These are phyloP conservation scores for Actinopyga echinites DNA, from an alignment of 53 echinoderm and acorn worm genomes.

Conservation along the genomic window DNA sequence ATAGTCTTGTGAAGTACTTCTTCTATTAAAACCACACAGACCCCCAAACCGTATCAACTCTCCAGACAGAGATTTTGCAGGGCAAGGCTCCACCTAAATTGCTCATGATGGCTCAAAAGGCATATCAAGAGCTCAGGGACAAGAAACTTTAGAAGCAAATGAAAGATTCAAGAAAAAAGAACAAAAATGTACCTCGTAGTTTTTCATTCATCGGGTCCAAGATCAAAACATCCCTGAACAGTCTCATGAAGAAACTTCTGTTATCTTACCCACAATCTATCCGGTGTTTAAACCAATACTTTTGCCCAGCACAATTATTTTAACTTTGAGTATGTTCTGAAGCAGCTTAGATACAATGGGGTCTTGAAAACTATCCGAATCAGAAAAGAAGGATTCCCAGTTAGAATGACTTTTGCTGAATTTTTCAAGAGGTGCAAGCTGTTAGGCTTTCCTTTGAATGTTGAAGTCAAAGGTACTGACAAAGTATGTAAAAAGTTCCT, in stretches of 20 bases:
- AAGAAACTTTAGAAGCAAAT: too few species aligned
- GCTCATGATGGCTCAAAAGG: slow-evolving; percentile 73
- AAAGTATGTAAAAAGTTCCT: slow-evolving; percentile 76
- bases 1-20: slow-evolving; percentile 71
- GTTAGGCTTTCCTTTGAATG: slow-evolving; percentile 66
- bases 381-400: slow-evolving; percentile 76
- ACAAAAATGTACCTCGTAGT: too few species aligned
- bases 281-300: too few species aligned
- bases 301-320: slow-evolving; percentile 73
- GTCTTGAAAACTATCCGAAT: slow-evolving; percentile 92
- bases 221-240: too few species aligned
- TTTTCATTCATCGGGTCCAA: too few species aligned
- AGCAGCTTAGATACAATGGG: slow-evolving; percentile 89
- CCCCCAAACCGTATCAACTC: background rate
- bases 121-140: slow-evolving; percentile 75
- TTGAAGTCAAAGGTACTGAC: slow-evolving; percentile 48
- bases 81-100: slow-evolving; percentile 85
- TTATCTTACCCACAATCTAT: too few species aligned
- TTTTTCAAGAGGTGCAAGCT: slow-evolving; percentile 90
- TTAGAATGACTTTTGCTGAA: slow-evolving; percentile 71
- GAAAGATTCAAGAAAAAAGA: too few species aligned
- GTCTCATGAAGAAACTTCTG: too few species aligned
- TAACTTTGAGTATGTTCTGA: slow-evolving; percentile 69
- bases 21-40: slow-evolving; percentile 49
- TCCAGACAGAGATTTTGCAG: slow-evolving; percentile 82